Conservation (phyloP, 2,113 vertebrate species). For the Elanoides forficatus region DNA sequence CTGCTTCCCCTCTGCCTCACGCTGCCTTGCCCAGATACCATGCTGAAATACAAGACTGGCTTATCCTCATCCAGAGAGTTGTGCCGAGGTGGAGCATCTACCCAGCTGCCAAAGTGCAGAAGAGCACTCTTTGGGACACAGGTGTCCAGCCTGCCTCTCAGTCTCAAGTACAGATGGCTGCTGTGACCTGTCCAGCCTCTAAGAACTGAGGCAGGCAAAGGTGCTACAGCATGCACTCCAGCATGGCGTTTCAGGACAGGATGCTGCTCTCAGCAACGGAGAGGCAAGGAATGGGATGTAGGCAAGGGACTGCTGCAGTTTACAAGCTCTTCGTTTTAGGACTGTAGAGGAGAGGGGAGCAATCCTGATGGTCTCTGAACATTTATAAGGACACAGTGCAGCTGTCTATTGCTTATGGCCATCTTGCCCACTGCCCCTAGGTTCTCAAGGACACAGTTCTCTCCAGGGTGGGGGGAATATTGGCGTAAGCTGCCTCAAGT, state of each 20-base stretch:
- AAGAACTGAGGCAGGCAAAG: background rate
- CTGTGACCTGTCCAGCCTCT: background rate
- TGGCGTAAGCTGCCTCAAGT: background rate
- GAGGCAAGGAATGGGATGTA: too few species aligned
- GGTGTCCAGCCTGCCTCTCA: background rate
- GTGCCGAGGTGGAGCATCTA: background rate
- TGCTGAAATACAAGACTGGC: background rate
- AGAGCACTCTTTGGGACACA: fast-evolving
- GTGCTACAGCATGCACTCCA: too few species aligned
- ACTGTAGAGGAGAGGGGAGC: background rate
- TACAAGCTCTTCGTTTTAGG: background rate
- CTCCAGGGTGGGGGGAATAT: background rate
- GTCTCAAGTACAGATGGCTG: fast-evolving
- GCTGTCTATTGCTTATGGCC: background rate
- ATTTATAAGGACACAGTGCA: background rate
- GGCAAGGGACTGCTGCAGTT: background rate
- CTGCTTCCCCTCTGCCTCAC: background rate
- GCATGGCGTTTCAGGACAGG: background rate
- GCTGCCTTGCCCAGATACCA: background rate
- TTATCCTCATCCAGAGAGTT: background rate
- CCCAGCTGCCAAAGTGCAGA: background rate
- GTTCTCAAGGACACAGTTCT: background rate
- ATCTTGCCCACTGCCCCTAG: fast-evolving
- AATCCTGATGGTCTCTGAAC: background rate
- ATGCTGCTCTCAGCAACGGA: background rate